These are phyloP conservation scores for Aleiodes sp. DNA, from an alignment of 1,140 invertebrate species.

Conservation along the genomic window DNA sequence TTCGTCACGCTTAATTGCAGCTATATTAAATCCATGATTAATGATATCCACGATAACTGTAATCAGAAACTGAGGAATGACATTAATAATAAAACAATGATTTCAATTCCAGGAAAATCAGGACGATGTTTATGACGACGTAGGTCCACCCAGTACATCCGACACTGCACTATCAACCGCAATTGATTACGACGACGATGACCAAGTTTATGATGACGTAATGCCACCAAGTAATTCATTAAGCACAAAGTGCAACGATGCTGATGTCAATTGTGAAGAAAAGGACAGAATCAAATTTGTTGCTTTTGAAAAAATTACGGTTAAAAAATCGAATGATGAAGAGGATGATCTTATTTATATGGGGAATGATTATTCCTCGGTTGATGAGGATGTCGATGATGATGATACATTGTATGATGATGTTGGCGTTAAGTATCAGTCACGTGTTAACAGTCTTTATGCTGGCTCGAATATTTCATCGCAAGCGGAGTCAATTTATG, in stretches of 20 bases:
- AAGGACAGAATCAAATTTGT: not conserved
- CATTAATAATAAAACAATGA: not conserved
- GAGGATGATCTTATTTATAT: slow-evolving; percentile 38
- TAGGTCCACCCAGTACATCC: slow-evolving; percentile 20
- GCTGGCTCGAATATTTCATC: slow-evolving; percentile 45
- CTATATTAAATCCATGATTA: not conserved
- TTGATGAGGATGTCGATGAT: slow-evolving; percentile 40
- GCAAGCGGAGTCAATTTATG: slow-evolving; percentile 35
- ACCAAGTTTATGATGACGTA: slow-evolving; percentile 57
- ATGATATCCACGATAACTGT: not conserved
- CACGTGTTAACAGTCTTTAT: slow-evolving; percentile 60
- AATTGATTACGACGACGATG: slow-evolving; percentile 30
- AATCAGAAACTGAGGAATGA: too few species aligned
- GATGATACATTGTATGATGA: slow-evolving; percentile 59
- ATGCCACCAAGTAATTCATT: slow-evolving; percentile 25
- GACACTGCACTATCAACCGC: not conserved
- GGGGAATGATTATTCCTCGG: slow-evolving; percentile 49
- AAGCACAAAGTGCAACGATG: not conserved
- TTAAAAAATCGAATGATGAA: not conserved
- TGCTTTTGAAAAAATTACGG: slow-evolving; percentile 3
- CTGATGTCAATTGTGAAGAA: not conserved
- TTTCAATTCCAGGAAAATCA: slow-evolving; percentile 2
- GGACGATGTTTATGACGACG: slow-evolving; percentile 33
- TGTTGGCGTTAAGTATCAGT: slow-evolving; percentile 49
- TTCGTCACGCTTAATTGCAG: too few species aligned